Percentiles rank a stretch among this genome's conserved stretches.
These are phyloP conservation scores for Chamaetylas fuelleborni DNA, from an alignment of 2,113 vertebrate species.

Conservation along the genomic window DNA sequence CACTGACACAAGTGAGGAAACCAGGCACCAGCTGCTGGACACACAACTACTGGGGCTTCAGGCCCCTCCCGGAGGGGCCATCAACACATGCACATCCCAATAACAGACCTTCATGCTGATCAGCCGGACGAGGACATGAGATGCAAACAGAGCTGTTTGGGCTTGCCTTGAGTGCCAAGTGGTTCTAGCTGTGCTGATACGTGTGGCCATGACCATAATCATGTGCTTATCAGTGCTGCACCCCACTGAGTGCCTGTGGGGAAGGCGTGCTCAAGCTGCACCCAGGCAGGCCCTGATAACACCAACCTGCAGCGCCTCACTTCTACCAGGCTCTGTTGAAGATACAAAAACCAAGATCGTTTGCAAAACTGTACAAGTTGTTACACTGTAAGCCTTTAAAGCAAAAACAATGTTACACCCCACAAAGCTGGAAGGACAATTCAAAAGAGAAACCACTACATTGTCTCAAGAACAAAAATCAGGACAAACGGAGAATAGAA, in stretches of 20 bases:
- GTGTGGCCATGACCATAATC: not conserved
- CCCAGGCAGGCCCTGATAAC: not conserved
- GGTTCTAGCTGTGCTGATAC: not conserved
- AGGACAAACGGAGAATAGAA: slow-evolving; percentile 6
- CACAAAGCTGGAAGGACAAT: not conserved
- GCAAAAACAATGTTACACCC: not conserved
- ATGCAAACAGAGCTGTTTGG: not conserved
- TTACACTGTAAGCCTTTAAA: not conserved
- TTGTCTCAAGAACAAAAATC: slow-evolving; percentile 25
- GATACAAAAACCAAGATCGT: not conserved
- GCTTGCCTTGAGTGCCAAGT: not conserved
- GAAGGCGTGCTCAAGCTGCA: accelerated
- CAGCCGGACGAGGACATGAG: not conserved
- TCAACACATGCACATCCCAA: accelerated
- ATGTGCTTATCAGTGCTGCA: not conserved
- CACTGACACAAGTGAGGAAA: not conserved
- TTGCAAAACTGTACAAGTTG: not conserved
- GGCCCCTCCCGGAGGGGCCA: not conserved
- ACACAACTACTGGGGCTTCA: not conserved
- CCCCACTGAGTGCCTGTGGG: accelerated
- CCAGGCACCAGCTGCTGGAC: not conserved
- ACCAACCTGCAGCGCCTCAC: accelerated
- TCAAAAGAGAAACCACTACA: not conserved
- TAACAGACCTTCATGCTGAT: not conserved
- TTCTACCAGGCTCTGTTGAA: not conserved